These are phyloP conservation scores for Genyomyrus donnyi DNA, from an alignment of 2,113 vertebrate genomes.

Conservation along the genomic window DNA sequence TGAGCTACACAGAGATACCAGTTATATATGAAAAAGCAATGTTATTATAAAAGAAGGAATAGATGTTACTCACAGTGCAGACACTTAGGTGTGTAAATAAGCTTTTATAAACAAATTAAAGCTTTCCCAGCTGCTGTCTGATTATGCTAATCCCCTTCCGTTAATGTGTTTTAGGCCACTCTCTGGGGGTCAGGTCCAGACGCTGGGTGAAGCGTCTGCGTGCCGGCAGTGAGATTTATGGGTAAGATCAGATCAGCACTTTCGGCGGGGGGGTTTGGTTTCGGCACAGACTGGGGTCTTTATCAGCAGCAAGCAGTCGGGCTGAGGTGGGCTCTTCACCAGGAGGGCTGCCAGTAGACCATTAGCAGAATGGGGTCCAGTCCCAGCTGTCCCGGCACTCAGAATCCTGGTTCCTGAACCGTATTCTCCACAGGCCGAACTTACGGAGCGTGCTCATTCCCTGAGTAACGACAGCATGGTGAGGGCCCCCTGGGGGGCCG, in stretches of 20 bases:
- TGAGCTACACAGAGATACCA: neutral
- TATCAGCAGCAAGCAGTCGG: neutral
- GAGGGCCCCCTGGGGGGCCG: neutral
- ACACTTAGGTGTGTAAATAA: neutral
- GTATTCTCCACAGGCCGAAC: no score
- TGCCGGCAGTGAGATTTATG: neutral
- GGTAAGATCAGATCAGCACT: neutral
- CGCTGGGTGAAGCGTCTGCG: neutral
- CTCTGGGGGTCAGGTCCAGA: neutral
- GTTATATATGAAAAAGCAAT: neutral
- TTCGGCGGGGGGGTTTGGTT: neutral
- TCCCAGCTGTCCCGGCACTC: neutral
- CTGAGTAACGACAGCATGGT: neutral
- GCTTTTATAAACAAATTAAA: neutral
- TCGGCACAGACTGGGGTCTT: neutral
- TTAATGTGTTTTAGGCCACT: neutral
- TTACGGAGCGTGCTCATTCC: neutral
- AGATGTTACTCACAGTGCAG: neutral
- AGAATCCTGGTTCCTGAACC: neutral
- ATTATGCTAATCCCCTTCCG: neutral
- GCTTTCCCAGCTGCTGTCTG: neutral
- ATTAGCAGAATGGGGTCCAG: neutral
- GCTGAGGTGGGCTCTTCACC: neutral
- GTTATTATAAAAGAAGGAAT: neutral
- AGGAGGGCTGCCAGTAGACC: neutral